Base-by-base conservation (phyloP, 2,113 vertebrate species). In the Diglossa brunneiventris region DNA sequence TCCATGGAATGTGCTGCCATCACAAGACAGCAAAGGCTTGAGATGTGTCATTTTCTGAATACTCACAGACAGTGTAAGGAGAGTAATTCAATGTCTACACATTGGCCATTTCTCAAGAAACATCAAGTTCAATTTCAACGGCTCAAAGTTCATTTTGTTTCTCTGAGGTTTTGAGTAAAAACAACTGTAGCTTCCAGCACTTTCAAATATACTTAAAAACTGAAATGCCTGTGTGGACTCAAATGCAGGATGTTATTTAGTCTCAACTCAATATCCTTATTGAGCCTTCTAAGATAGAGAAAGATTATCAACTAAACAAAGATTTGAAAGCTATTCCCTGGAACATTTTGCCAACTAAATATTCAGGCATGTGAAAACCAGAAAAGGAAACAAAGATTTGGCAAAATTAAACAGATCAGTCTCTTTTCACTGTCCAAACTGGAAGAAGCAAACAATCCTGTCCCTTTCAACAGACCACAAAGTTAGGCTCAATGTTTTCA, bases 51-150 rank as follows among this genome's bases (percentile, higher is more conserved):
- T 67, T 81, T 69, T 49, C 90, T 61, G 22, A 67, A 55, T 22
- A 68, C 3, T 16, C 50, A 55, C 23, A 59, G 26, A 47, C 42
- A 79, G 33, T 8, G 16, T 16, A 47, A 61, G 33, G 22, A 70
- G n/a, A 26, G 19, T 15, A 28, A n/a, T 58, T 67, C 35, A 41
- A 8, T 1, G 2, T 12, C 55, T 52, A 17, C 0, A 0, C 10
- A 44, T 75, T 39, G 70, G 30, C 47, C 24, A 33, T 53, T 94
- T 89, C 76, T 88, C 42, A 77, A 88, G 44, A 42, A 90, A 80
- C 13, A 67, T 22, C 23, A 81, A 63, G 31, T 53, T 69, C 35
- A 39, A 62, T 26, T 55, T 73, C 59, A 79, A 59, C 10, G 13
- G 27, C 30, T 89, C 13, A 13, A 35, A 84, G 69, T 55, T 86